Percentiles rank a stretch among this genome's conserved stretches.
Evolutionary conservation across 2,888 invertebrate species (phyloP).

Genomic region (Agrochola macilenta): DNA sequence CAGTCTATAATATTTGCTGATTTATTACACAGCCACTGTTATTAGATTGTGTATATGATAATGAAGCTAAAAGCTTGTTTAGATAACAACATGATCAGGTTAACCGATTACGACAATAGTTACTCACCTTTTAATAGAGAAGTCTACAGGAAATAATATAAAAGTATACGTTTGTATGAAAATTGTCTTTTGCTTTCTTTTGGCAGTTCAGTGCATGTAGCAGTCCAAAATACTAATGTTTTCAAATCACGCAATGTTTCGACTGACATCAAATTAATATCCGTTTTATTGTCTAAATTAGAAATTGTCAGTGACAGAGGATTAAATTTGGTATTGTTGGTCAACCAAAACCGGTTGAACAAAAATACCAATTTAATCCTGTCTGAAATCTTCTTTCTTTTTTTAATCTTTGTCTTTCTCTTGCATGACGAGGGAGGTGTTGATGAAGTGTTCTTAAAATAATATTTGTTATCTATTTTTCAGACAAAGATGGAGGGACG

Average conservation of each 20-base stretch:
- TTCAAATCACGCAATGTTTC: slow-evolving; percentile 39
- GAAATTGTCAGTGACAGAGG: slow-evolving; percentile 9
- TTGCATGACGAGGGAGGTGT: neutral
- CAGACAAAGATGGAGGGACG: neutral
- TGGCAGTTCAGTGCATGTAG: slow-evolving; percentile 5
- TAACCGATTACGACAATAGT: too few relatives aligned
- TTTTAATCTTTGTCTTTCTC: slow-evolving; percentile 1
- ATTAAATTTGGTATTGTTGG: too few relatives aligned
- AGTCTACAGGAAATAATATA: neutral
- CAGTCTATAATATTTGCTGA: neutral
- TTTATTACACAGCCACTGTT: neutral
- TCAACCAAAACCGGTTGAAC: neutral
- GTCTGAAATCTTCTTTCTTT: slow-evolving; percentile 3
- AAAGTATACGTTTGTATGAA: neutral
- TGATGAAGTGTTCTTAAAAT: neutral
- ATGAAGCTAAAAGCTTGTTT: neutral
- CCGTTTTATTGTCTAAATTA: slow-evolving; percentile 27
- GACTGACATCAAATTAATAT: slow-evolving; percentile 4
- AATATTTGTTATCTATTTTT: neutral
- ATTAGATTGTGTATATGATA: neutral
- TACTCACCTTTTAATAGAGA: neutral
- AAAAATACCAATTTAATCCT: slow-evolving; percentile 1
- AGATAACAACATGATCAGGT: neutral
- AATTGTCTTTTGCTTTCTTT: slow-evolving; percentile 22
- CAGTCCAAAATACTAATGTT: slow-evolving; percentile 36